phyloP scores from a whole-genome alignment of 1,140 invertebrate species.

The Pectinophora gossypiella region DNA sequence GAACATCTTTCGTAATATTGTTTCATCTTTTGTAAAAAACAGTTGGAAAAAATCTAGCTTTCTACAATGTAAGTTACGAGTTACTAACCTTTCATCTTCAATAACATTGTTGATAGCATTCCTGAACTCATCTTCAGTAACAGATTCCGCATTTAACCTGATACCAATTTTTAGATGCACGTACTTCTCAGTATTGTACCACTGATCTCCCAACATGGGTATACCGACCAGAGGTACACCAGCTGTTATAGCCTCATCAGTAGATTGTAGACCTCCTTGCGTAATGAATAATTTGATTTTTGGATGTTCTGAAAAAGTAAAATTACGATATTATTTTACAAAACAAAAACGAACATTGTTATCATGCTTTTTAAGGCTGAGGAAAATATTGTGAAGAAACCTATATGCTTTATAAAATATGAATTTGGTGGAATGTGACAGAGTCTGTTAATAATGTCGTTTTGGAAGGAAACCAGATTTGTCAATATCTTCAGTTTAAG shows the following conservation, averaged over 20 bases:
- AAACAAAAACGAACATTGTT: background rate
- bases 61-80: too few relatives aligned
- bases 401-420: too few relatives aligned
- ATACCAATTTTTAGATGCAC: background rate
- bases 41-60: too few relatives aligned
- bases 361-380: background rate
- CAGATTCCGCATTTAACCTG: background rate
- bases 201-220: constrained; percentile 36
- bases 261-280: constrained; percentile 76
- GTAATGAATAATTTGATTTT: constrained; percentile 74
- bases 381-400: too few relatives aligned
- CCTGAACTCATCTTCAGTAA: background rate
- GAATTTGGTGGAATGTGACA: too few relatives aligned
- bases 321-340: background rate
- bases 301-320: constrained; percentile 45
- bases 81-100: background rate
- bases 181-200: constrained; percentile 8
- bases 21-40: too few relatives aligned
- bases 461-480: too few relatives aligned
- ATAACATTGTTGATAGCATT: background rate
- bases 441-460: too few relatives aligned
- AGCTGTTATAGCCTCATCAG: constrained; percentile 72
- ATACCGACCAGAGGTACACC: constrained; percentile 73
- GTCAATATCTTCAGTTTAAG: too few relatives aligned
- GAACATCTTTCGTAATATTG: too few relatives aligned